Percentiles rank a stretch among this genome's conserved stretches.
phyloP scores from a whole-genome alignment of 2,113 vertebrate species.

The Callospermophilus lateralis region DNA sequence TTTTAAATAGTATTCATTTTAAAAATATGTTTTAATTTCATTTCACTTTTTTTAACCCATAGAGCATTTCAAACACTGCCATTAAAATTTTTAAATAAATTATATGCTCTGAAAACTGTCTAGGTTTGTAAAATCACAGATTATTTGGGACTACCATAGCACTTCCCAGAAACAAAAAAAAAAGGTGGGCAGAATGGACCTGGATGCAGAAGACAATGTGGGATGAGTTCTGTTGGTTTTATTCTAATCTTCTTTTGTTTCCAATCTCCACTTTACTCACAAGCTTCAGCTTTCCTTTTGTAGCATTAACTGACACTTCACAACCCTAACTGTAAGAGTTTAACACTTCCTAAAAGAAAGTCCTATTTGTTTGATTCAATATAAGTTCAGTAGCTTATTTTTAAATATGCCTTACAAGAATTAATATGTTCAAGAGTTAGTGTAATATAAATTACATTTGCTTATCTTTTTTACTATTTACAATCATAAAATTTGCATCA shows the following conservation, averaged over 20 bases:
- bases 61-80: constrained; percentile 27
- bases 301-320: neutral
- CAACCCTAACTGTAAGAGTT: neutral
- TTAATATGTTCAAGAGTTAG: neutral
- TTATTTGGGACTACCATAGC: neutral
- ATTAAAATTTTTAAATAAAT: constrained; percentile 38
- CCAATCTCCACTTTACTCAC: neutral
- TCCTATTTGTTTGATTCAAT: constrained; percentile 12
- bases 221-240: neutral
- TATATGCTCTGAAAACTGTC: neutral
- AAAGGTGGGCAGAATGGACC: neutral
- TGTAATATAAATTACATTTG: neutral
- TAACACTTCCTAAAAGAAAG: constrained; percentile 39
- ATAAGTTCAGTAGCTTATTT: constrained; percentile 26
- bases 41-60: constrained; percentile 56
- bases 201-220: neutral
- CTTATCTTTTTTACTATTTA: constrained; percentile 14
- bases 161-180: neutral
- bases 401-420: constrained; percentile 35
- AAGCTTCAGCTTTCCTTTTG: neutral
- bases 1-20: constrained; percentile 84
- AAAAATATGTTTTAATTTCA: constrained; percentile 84
- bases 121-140: neutral
- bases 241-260: neutral
- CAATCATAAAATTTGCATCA: constrained; percentile 26